Evolutionary conservation across 2,888 invertebrate genomes (phyloP), one percentile per base, ranked within the genome.

Genomic region (Siphlonurus alternatus): DNA sequence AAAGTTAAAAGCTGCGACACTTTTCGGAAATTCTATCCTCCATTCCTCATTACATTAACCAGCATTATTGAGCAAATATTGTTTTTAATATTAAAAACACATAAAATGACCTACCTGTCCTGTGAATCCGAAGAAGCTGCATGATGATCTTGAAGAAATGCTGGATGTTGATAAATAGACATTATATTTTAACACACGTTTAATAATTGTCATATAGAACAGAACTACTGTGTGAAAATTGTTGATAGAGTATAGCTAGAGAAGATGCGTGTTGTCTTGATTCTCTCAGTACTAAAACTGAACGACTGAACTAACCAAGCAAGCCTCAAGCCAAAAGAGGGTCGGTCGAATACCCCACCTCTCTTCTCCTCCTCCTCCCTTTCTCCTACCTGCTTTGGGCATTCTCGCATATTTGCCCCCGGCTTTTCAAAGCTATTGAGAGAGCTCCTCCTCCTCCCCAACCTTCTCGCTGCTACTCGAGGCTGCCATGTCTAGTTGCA

Each of bases 231-330:
- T 38, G 15, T 15, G 38, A 38, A 38, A 38, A 10, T 10, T 38
- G 5, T 38, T 38, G 38, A 38, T 10, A 38, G 38, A 10, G 38
- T 15, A 38, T 5, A 38, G 15, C 5, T 38, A 38, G 51, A 51
- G 56, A 63, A 59, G 25, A 23, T 22, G 63, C 63, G 59, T 51
- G 38, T 56, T 38, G 59, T n/a, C n/a, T n/a, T n/a, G n/a, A n/a
- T n/a, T n/a, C n/a, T n/a, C n/a, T n/a, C n/a, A n/a, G n/a, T n/a
- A n/a, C n/a, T n/a, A n/a, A n/a, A n/a, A n/a, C n/a, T n/a, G n/a
- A n/a, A n/a, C n/a, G n/a, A n/a, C n/a, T n/a, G n/a, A n/a, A n/a
- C n/a, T n/a, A n/a, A n/a, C n/a, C n/a, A n/a, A n/a, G n/a, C n/a
- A n/a, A n/a, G n/a, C n/a, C n/a, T n/a, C n/a, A n/a, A n/a, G n/a